Evolutionary conservation across 2,113 vertebrate species (phyloP).

Genomic region (Syngnathus scovelli): DNA sequence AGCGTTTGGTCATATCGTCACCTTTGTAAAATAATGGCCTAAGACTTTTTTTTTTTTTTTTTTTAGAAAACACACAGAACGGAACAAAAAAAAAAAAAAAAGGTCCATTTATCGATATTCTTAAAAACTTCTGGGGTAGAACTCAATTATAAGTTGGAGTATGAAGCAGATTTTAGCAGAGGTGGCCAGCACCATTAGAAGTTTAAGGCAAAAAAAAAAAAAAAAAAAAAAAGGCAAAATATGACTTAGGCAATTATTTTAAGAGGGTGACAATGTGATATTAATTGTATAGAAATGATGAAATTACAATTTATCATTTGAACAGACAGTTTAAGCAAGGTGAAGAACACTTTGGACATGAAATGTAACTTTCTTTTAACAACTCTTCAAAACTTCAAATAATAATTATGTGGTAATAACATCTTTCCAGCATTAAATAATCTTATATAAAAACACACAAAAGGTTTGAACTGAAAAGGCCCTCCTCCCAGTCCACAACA

Average conservation of each 20-base stretch:
- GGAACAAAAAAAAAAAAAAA: no score
- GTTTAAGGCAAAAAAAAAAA: no score
- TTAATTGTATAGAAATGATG: constrained; percentile 9
- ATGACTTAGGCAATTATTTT: no score
- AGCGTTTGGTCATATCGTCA: neutral
- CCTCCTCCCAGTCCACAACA: constrained; percentile 31
- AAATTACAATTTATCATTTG: constrained; percentile 4
- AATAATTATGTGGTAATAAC: constrained; percentile 65
- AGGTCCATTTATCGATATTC: no score
- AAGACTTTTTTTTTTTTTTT: no score
- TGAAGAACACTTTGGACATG: constrained; percentile 21
- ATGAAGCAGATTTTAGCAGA: no score
- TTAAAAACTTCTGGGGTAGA: no score
- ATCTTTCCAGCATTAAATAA: constrained; percentile 78
- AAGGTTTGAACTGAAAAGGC: constrained; percentile 56
- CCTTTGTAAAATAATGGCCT: no score
- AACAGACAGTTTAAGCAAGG: constrained; percentile 2
- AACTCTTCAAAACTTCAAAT: constrained; percentile 59
- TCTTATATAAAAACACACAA: constrained; percentile 71
- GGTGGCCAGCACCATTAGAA: no score
- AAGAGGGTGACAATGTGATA: neutral
- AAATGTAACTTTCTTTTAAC: constrained; percentile 37
- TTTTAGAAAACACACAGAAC: no score
- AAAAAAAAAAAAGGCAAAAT: no score
- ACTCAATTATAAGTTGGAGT: no score